phyloP scores from a whole-genome alignment of 2,888 invertebrate species.

The Lamellibrachia columna region DNA sequence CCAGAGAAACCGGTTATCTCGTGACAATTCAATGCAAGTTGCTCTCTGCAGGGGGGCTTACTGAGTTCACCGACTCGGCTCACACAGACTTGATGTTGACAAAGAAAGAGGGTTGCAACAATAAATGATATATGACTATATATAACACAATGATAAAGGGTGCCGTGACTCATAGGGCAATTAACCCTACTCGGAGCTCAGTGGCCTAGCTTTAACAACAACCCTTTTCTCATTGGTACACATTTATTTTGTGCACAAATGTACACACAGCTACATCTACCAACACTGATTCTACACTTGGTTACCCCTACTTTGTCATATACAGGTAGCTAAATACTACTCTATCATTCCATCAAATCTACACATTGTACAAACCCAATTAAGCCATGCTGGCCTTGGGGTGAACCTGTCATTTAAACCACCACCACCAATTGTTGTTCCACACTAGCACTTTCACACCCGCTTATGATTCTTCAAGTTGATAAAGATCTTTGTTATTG shows the following conservation, averaged over 20 bases:
- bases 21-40: not conserved
- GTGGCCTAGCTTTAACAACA: not conserved
- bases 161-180: not conserved
- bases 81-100: not conserved
- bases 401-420: not conserved
- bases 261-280: too few species aligned
- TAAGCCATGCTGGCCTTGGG: not conserved
- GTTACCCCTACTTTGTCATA: not conserved
- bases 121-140: not conserved
- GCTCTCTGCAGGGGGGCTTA: not conserved
- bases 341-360: not conserved
- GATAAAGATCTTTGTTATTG: not conserved
- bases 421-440: not conserved
- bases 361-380: not conserved
- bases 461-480: not conserved
- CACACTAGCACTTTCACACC: not conserved
- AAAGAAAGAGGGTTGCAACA: not conserved
- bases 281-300: not conserved
- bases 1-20: not conserved
- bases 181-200: conserved; percentile 1
- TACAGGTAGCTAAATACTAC: not conserved
- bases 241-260: not conserved
- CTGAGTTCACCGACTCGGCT: not conserved
- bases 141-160: not conserved
- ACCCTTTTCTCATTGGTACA: too few species aligned